These are phyloP conservation scores for Zaprionus lineosus DNA, from an alignment of 2,888 invertebrate genomes.

Conservation along the genomic window DNA sequence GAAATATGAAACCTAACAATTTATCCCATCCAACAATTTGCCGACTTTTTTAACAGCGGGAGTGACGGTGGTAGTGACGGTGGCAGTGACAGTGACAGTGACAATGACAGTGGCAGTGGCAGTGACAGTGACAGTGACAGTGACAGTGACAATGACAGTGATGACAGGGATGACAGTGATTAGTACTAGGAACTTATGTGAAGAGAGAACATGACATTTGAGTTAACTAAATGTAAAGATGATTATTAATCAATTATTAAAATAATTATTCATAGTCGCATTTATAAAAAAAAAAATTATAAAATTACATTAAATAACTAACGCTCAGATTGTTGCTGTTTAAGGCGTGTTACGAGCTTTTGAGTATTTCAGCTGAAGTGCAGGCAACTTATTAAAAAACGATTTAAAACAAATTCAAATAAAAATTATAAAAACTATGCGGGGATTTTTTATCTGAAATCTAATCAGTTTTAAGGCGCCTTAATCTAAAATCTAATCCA, in stretches of 20 bases:
- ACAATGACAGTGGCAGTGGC: background rate
- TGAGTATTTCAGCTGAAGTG: slow-evolving; percentile 2
- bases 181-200: slow-evolving; percentile 8
- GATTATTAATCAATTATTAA: too few relatives aligned
- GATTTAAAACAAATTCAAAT: background rate
- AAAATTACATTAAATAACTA: too few relatives aligned
- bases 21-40: slow-evolving; percentile 9
- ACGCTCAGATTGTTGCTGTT: background rate
- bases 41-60: background rate
- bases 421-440: too few relatives aligned
- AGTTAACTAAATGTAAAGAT: slow-evolving; percentile 2
- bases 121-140: slow-evolving; percentile 5
- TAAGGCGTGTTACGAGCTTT: background rate
- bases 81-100: slow-evolving; percentile 1
- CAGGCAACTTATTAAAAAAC: slow-evolving; percentile 10
- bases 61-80: background rate
- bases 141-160: background rate
- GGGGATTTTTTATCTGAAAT: too few relatives aligned
- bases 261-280: too few relatives aligned
- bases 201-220: slow-evolving; percentile 7
- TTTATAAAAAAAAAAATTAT: too few relatives aligned
- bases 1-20: slow-evolving; percentile 6
- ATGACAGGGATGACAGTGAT: slow-evolving; percentile 1
- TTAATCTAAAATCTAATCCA: slow-evolving; percentile 3
- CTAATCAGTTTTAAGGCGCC: background rate